These are phyloP conservation scores for Perognathus longimembris DNA, from an alignment of 2,113 vertebrate species.

Conservation along the genomic window DNA sequence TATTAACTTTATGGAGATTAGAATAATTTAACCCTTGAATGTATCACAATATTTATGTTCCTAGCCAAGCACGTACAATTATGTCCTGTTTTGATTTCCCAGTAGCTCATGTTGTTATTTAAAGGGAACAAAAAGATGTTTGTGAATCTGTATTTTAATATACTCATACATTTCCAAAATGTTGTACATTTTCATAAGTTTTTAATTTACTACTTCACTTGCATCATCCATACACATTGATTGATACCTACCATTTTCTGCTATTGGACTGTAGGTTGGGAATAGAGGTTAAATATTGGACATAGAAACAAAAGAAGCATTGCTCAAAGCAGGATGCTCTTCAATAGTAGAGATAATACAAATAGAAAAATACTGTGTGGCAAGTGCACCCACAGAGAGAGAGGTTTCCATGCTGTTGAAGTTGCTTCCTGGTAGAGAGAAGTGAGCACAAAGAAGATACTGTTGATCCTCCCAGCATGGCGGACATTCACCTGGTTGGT, in stretches of 20 bases:
- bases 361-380: not conserved
- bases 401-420: not conserved
- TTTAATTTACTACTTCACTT: not conserved
- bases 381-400: not conserved
- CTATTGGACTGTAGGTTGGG: not conserved
- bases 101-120: not conserved
- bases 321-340: not conserved
- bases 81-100: too few relatives aligned
- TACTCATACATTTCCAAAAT: not conserved
- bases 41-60: not conserved
- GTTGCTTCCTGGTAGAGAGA: not conserved
- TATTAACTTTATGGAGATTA: not conserved
- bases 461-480: not conserved
- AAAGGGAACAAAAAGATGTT: not conserved
- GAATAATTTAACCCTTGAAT: not conserved
- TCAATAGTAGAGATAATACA: not conserved
- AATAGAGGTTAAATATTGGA: not conserved
- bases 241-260: not conserved
- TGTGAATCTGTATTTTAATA: not conserved
- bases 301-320: not conserved
- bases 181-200: not conserved
- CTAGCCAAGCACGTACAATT: not conserved
- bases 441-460: not conserved
- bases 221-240: not conserved
- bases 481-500: not conserved